Evolutionary conservation across 2,888 invertebrate genomes (phyloP), one percentile per base, ranked within the genome.

Genomic region (Drosophila monieri): DNA sequence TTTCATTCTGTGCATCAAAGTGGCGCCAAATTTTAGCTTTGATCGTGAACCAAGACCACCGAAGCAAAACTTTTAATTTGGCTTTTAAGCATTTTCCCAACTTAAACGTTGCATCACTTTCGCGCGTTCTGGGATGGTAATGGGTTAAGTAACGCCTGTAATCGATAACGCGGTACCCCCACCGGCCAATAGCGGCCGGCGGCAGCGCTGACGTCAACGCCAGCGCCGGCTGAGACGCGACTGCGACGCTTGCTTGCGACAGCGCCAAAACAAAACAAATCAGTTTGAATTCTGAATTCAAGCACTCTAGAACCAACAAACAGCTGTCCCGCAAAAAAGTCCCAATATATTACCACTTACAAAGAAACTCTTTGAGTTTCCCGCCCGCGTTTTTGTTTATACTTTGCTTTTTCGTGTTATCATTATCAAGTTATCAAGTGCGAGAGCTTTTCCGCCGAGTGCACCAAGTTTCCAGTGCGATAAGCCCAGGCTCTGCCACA

Each of bases 211-310:
- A 15, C 56, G 52, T 18, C 57, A 18, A 25, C 18, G n/a, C 18
- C 61, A 32, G 49, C 51, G 30, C 12, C 14, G 27, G 15, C 47
- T 6, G 47, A 10, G 32, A 21, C 43, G 67, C 18, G 46, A 55
- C 43, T 65, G 64, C n/a, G 53, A 30, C 49, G 46, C 9, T 15
- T 44, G 54, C 64, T 52, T 46, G 49, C 25, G 39, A n/a, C 53
- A 66, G 77, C 85, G 83, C 69, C 81, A 88, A 83, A 77, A 85
- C 79, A 52, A 72, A 77, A 78, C 76, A 76, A 89, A 85, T 91
- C 87, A 90, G 90, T 90, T 90, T 87, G 80, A 89, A 86, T 88
- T 85, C 87, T 89, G 80, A 88, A 80, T 88, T 88, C 89, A 83
- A 89, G 80, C 89, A 81, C 78, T 85, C 74, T 83, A 83, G 89